Evolutionary conservation across 2,113 vertebrate genomes (phyloP), one percentile per base, ranked within the genome.

Genomic region (Pelvicachromis taeniatus): DNA sequence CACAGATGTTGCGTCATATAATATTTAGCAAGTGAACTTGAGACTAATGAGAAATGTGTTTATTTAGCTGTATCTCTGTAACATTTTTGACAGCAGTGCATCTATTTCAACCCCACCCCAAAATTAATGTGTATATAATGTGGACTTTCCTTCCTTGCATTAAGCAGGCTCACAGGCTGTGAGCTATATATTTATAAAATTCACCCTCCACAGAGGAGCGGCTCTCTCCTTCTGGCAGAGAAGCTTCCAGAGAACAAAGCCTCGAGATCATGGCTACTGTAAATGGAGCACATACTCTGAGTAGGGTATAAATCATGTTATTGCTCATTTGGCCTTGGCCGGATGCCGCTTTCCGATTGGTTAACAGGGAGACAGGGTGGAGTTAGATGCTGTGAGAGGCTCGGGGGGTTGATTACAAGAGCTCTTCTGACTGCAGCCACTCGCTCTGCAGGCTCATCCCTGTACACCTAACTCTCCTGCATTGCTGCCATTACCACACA

Each of bases 291-390:
- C 82, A 54, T 50, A 56, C 83, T 88, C 85, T 50, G 54, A 87
- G 63, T 45, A 79, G 84, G 48, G 38, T 81, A 92, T 94, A 87
- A 94, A 94, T 95, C 90, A 90, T 45, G 82, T 86, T 92, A 90
- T 78, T 87, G 88, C 89, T 90, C 84, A 80, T 89, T 93, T 80
- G 90, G 88, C 70, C 33, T 77, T 77, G 87, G 26, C 73, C 2
- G n/a, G 55, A 38, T 53, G 70, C 61, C 0, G 42, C 35, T 59
- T 54, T 70, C 54, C 26, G 50, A 93, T 90, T 94, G 92, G 93
- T 87, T 81, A 54, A 26, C 52, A 42, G 65, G 50, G 86, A 85
- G 85, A 84, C 79, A 79, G 91, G 92, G 91, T 86, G 91, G 84
- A 87, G 89, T 86, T 48, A 45, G 87, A 91, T 80, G 85, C 84